A percentile compares a stretch with the other conserved stretches of the same genome.
Evolutionary conservation across 2,888 invertebrate genomes (phyloP).

Genomic region (Melinaea menophilus): DNA sequence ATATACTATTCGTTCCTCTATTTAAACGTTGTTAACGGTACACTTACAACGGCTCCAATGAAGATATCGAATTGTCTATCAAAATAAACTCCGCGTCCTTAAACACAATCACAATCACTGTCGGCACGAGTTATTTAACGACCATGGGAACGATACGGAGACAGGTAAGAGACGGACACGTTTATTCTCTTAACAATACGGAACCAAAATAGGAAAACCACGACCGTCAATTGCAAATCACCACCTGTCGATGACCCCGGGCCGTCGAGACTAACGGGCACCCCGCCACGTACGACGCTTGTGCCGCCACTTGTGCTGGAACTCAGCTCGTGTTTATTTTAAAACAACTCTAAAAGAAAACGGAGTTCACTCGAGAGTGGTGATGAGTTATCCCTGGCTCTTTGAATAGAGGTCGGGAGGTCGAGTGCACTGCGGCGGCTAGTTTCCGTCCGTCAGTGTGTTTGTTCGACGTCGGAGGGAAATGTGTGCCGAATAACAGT

Average conservation of each 20-base stretch:
- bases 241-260: constrained; percentile 72
- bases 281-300: constrained; percentile 45
- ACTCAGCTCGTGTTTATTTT: constrained; percentile 31
- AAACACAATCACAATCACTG: constrained; percentile 30
- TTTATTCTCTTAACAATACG: constrained; percentile 60
- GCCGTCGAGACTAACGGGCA: constrained; percentile 58
- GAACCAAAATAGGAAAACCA: constrained; percentile 66
- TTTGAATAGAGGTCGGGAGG: constrained; percentile 72
- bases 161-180: constrained; percentile 50
- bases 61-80: constrained; percentile 31
- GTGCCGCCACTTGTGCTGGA: constrained; percentile 40
- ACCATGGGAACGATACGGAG: constrained; percentile 30
- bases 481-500: constrained; percentile 71
- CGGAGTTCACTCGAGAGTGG: constrained; percentile 46
- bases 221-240: constrained; percentile 70
- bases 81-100: constrained; percentile 28
- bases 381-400: constrained; percentile 47
- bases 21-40: constrained; percentile 21
- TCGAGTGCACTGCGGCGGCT: constrained; percentile 63
- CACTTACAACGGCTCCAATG: constrained; percentile 24
- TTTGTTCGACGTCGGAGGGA: constrained; percentile 45
- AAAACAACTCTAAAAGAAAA: constrained; percentile 31
- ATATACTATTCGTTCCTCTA: too few species aligned
- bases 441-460: constrained; percentile 53
- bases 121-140: constrained; percentile 28